A percentile compares a stretch with the other conserved stretches of the same genome.
Conservation (phyloP, 2,797 vertebrate species). For the Mallotus villosus region DNA sequence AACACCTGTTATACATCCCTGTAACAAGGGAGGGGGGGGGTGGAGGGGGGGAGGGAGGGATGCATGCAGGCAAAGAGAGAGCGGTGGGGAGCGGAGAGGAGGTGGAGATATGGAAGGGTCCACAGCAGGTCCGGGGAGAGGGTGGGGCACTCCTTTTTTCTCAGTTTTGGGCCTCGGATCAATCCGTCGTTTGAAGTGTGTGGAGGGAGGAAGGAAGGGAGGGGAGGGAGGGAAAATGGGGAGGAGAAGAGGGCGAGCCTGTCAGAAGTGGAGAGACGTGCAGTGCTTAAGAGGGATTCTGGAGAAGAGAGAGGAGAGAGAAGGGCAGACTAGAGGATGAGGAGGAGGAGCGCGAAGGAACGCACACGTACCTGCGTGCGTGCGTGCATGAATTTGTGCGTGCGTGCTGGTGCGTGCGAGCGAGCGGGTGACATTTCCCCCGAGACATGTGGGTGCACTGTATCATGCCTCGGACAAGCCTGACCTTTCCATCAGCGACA, state of each 20-base stretch:
- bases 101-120: slow-evolving; percentile 35
- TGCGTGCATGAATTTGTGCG: slow-evolving; percentile 2
- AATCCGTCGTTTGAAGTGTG: background rate
- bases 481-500: slow-evolving; percentile 45
- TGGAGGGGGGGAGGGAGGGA: background rate
- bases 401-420: slow-evolving; percentile 15
- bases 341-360: slow-evolving; percentile 19
- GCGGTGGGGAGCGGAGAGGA: too few relatives aligned
- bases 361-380: slow-evolving; percentile 1
- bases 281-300: slow-evolving; percentile 31
- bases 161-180: too few relatives aligned
- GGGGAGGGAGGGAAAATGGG: background rate
- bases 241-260: background rate
- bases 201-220: background rate
- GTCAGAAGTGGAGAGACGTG: slow-evolving; percentile 15
- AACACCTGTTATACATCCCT: slow-evolving; percentile 59
- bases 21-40: slow-evolving; percentile 42
- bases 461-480: slow-evolving; percentile 39
- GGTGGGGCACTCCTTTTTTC: too few relatives aligned
- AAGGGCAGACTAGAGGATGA: slow-evolving; percentile 9
- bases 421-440: slow-evolving; percentile 26
- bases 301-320: background rate
- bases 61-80: slow-evolving; percentile 5
- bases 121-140: slow-evolving; percentile 35
- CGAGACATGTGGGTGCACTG: slow-evolving; percentile 16